Evolutionary conservation across 2,888 invertebrate species (phyloP), one percentile per base, ranked within the genome.

Genomic region (Microctonus aethiopoides): DNA sequence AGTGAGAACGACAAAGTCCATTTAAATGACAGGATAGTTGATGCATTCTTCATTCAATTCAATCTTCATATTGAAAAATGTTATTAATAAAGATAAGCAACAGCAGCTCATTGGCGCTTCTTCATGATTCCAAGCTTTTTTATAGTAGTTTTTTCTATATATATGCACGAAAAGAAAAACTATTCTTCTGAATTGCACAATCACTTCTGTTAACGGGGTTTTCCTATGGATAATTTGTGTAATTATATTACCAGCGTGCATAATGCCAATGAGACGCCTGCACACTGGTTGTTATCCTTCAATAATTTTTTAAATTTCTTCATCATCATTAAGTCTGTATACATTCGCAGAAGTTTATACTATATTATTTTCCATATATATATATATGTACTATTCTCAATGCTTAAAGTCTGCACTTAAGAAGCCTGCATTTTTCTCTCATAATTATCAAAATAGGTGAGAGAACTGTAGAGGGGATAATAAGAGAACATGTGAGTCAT

Each of bases 111-210:
- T 6, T 6, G 4, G n/a, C 13, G 2, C 32, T 32, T 16, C 29
- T 9, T n/a, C 2, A 9, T 13, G 20, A 10, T 20, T 13, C 32
- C 29, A 13, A 26, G 3, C 46, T 2, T 32, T 52, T 54, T 64
- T 39, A 16, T 16, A 51, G 54, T 64, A 64, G 54, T 39, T 20
- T 52, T 34, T 5, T 36, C 9, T 36, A 10, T 36, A 10, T 36
- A 9, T 10, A 5, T 10, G 10, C 10, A 10, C 10, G 9, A 1
- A 36, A 10, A 5, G 10, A 36, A 10, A 36, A 36, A 36, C 57
- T 74, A 73, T 76, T 75, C 75, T 76, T 76, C 78, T 76, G 80
- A 81, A 81, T 81, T 81, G 75, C 80, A 79, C 81, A 81, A 81
- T 81, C 77, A 74, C 77, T 76, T n/a, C 39, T 79, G 80, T 81